These are phyloP conservation scores for Ptilodon capucinus DNA, from an alignment of 2,888 invertebrate species.

Conservation along the genomic window DNA sequence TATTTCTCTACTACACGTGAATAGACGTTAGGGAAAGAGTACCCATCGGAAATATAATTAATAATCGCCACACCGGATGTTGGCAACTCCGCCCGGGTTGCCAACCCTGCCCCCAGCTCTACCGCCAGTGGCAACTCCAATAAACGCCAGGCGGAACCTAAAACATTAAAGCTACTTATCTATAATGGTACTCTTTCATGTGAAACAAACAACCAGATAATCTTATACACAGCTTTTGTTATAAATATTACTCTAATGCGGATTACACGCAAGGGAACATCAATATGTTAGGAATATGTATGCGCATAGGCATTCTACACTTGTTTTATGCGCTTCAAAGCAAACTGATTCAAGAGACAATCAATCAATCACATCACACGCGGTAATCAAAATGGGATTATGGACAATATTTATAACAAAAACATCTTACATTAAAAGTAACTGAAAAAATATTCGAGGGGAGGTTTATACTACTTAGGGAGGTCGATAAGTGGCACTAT, in stretches of 20 bases:
- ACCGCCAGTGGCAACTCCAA: constrained; percentile 1
- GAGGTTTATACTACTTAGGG: not conserved
- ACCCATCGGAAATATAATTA: constrained; percentile 3
- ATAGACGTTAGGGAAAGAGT: constrained; percentile 3
- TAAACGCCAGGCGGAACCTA: not conserved
- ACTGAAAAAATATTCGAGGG: not conserved
- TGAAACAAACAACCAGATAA: not conserved
- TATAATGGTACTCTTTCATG: not conserved
- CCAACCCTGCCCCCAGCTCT: not conserved
- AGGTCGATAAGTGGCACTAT: not conserved
- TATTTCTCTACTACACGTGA: not conserved
- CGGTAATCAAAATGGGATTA: not conserved
- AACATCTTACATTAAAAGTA: not conserved
- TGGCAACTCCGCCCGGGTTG: not conserved
- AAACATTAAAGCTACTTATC: not conserved
- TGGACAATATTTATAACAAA: not conserved
- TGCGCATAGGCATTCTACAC: not conserved
- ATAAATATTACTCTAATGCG: not conserved
- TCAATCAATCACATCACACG: not conserved
- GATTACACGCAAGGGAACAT: not conserved
- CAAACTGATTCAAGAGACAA: not conserved
- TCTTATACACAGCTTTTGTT: not conserved
- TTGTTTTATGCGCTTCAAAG: not conserved
- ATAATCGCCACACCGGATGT: not conserved
- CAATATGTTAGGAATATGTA: not conserved